These are phyloP conservation scores for Argopecten irradians DNA, from an alignment of 1,140 invertebrate species.

Conservation along the genomic window DNA sequence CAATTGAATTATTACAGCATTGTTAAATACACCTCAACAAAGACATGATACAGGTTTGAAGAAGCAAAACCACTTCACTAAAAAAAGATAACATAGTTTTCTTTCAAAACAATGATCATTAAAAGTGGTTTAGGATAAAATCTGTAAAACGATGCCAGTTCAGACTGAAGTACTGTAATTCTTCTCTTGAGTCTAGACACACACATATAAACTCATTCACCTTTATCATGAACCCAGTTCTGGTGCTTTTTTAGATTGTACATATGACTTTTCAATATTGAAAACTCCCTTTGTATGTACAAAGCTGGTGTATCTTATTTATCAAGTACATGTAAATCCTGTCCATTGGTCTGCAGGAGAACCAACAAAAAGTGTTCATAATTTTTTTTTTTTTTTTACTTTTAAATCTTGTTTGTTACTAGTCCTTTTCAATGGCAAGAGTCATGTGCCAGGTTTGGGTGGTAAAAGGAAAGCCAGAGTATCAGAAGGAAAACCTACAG, in stretches of 20 bases:
- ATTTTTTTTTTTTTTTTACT: no score
- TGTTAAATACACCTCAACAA: neutral
- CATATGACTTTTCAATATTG: neutral
- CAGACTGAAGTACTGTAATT: neutral
- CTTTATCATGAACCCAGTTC: neutral
- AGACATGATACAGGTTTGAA: neutral
- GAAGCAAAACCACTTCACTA: neutral
- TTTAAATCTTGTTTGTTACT: no score
- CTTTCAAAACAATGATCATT: neutral
- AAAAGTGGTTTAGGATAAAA: neutral
- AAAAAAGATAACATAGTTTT: constrained; percentile 18
- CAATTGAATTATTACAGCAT: neutral
- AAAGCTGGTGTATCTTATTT: no score
- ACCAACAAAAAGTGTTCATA: no score
- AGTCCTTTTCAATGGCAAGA: no score
- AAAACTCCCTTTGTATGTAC: neutral
- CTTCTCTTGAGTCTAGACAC: neutral
- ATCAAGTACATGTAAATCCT: no score
- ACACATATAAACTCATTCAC: neutral
- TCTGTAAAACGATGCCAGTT: neutral
- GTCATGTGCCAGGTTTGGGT: no score
- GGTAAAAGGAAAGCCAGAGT: no score
- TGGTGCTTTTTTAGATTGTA: neutral
- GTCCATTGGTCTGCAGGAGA: no score
- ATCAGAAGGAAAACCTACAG: no score